Conservation (phyloP, 2,113 vertebrate genomes). For the Pipa parva region DNA sequence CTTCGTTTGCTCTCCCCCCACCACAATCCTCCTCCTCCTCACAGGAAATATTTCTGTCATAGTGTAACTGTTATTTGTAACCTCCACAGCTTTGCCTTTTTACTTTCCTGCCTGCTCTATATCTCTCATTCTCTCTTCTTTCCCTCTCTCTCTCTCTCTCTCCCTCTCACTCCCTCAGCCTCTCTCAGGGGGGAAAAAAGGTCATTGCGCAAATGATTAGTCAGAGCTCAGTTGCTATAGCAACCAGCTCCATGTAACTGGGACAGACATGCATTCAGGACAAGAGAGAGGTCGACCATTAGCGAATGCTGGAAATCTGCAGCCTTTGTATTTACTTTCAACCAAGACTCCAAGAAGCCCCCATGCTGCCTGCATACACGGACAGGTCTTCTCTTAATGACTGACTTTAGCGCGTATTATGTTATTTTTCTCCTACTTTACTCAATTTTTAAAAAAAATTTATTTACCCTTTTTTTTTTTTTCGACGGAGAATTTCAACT, state of each 20-base stretch:
- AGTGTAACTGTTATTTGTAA: slow-evolving; percentile 56
- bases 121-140: slow-evolving; percentile 55
- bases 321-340: slow-evolving; percentile 60
- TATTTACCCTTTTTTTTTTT: neutral
- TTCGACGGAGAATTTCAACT: neutral
- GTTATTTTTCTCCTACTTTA: neutral
- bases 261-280: slow-evolving; percentile 84
- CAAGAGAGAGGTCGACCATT: slow-evolving; percentile 84
- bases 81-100: slow-evolving; percentile 48
- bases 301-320: slow-evolving; percentile 70
- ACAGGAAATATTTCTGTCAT: slow-evolving; percentile 46
- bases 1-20: slow-evolving; percentile 8
- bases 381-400: slow-evolving; percentile 29
- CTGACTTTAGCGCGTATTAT: neutral
- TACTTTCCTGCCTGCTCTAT: slow-evolving; percentile 55
- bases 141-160: slow-evolving; percentile 68
- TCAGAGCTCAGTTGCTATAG: slow-evolving; percentile 88
- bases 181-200: slow-evolving; percentile 86
- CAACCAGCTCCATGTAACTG: slow-evolving; percentile 80
- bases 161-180: slow-evolving; percentile 58
- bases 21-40: slow-evolving; percentile 3
- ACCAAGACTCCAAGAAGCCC: slow-evolving; percentile 47
- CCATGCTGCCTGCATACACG: slow-evolving; percentile 25
- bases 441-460: neutral
- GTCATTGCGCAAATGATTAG: slow-evolving; percentile 94